phyloP scores from a whole-genome alignment of 2,888 invertebrate species.

The Zele albiditarsus region DNA sequence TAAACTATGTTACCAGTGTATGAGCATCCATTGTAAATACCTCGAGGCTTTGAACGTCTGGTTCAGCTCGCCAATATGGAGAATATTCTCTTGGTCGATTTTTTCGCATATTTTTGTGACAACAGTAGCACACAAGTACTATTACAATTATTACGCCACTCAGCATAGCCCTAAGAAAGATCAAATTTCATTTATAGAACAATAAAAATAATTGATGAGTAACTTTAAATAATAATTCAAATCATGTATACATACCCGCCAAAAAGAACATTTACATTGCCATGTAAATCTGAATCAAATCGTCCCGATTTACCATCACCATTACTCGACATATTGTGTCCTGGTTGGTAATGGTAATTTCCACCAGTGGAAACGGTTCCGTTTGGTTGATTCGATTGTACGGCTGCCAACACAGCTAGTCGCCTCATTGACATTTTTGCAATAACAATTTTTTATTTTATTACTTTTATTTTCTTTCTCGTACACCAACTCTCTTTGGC shows the following conservation, averaged over 20 bases:
- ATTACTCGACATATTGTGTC: constrained; percentile 56
- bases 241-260: constrained; percentile 79
- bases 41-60: constrained; percentile 74
- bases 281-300: constrained; percentile 74
- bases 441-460: background rate
- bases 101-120: constrained; percentile 77
- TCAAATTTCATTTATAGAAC: constrained; percentile 30
- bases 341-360: constrained; percentile 46
- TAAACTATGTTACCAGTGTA: constrained; percentile 59
- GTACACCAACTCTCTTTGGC: background rate
- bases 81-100: constrained; percentile 71
- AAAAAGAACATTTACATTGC: constrained; percentile 82
- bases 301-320: constrained; percentile 58
- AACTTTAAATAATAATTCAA: background rate
- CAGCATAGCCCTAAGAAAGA: constrained; percentile 81
- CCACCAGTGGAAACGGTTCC: constrained; percentile 37
- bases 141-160: constrained; percentile 85
- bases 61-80: constrained; percentile 74
- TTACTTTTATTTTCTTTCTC: background rate
- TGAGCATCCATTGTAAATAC: constrained; percentile 76
- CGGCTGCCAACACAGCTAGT: constrained; percentile 74
- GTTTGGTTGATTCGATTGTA: constrained; percentile 56
- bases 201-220: background rate
- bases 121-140: constrained; percentile 85
- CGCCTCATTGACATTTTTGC: constrained; percentile 79